Evolutionary conservation across 2,888 invertebrate species (phyloP), one percentile per base, ranked within the genome.

Genomic region (Campaea margaritaria): DNA sequence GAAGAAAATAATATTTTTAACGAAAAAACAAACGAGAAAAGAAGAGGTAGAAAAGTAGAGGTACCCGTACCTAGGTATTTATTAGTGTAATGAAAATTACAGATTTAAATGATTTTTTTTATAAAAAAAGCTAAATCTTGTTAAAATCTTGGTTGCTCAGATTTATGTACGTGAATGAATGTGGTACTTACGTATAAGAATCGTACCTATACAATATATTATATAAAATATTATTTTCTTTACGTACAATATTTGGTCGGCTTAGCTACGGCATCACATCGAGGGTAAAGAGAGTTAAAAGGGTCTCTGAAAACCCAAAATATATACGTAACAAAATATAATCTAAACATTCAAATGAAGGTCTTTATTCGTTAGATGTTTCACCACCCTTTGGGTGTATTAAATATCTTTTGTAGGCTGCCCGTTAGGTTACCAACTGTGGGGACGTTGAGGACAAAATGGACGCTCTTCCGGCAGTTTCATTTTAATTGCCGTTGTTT

Each of bases 331-430:
- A 64, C 69, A 67, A 58, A 69, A 69, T 69, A 69, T 69, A 69
- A 67, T 65, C 67, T 67, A 69, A 69, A 65, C 67, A 69, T 69
- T 69, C 59, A 69, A 69, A 69, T 69, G 64, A 62, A 69, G 69
- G 67, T 65, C 67, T 67, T 65, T 69, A 69, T 69, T 67, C 62
- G 67, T 65, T 67, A 69, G 67, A 67, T 67, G 67, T 64, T 69
- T 64, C 62, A 50, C 65, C 69, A 66, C 64, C 68, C 65, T 67
- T 67, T 62, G 62, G 62, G 64, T 64, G 58, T 69, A 67, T 67
- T 61, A 65, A 69, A 69, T 69, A 67, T 69, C 62, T 65, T 70
- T 68, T 68, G 70, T 70, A 62, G 62, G 60, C 31, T 54, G 59
- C 28, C 50, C 58, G 64, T 57, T 56, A 56, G 52, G 56, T 53